Base-by-base conservation (phyloP, 2,888 invertebrate genomes). In the Callinectes sapidus region DNA sequence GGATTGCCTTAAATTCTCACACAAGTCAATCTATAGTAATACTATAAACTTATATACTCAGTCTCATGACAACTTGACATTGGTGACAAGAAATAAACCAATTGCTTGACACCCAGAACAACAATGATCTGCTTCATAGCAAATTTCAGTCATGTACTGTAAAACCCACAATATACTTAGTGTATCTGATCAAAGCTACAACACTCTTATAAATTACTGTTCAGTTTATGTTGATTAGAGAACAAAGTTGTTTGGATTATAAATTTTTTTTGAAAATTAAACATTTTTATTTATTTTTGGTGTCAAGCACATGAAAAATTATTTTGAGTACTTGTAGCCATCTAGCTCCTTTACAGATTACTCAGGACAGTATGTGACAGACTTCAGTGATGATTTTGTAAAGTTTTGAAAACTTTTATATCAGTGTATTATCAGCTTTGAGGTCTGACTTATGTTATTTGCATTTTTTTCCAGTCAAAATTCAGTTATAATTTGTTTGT, bases 1-100 rank as follows among this genome's bases (percentile, higher is more conserved):
- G 71, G 71, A 71, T 71, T 71, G 71, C 13, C 28, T n/a, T 71
- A 28, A 71, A 71, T 71, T 71, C 71, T 71, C 71, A 71, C 71
- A 71, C 23, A 23, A 61, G 71, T 71, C 71, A 71, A n/a, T 28
- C 71, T 23, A 5, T n/a, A 71, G 28, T 71, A 5, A n/a, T 71
- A 28, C 28, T 71, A 71, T 8, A 23, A n/a, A n/a, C 28, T 6
- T 71, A 5, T 71, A 71, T 71, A 71, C 28, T 71, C 71, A 71
- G 71, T 28, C 71, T 71, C 71, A 71, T 71, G 71, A 71, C 71
- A 71, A 71, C 1, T 71, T 71, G 23, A 10, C 71, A n/a, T 10
- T 71, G n/a, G 28, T 71, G 28, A 71, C 71, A n/a, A n/a, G 71
- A 71, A 28, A 28, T 71, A 71, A 71, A n/a, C 23, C 71, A 71